Base-by-base conservation (phyloP, 2,797 vertebrate species). In the Siniperca obscura region DNA sequence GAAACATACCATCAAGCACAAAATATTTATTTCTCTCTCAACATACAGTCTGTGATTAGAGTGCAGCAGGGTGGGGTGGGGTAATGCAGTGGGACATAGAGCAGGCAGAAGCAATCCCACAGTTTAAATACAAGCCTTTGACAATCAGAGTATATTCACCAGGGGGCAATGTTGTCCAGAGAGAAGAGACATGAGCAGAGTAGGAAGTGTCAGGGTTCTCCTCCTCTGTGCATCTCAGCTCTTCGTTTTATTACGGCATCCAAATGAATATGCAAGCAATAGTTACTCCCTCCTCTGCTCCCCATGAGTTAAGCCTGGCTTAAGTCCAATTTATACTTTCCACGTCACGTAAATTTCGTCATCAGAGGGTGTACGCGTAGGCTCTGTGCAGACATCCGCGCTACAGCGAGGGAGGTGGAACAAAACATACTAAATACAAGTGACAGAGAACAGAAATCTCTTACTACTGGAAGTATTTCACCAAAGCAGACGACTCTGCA, bases 21-120 rank as follows among this genome's bases (percentile, higher is more conserved):
- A 98, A 97, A 96, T 94, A 94, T 98, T 97, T 97, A 98, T 98
- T 99, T 97, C 90, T 95, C 96, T 96, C 95, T 96, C 94, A 94
- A 95, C 94, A 97, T 96, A 98, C 96, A 97, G 85, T 96, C 92
- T 90, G 96, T 96, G 93, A 88, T 93, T 94, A 89, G 95, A 95
- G 94, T 96, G 96, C 95, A 96, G 95, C 96, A 92, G 91, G 88
- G 89, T 91, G 86, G 90, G 87, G 89, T 94, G 95, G 94, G 91
- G 91, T 90, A 95, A 95, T 94, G 93, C 92, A 93, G 93, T 89
- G 91, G 91, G 91, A 88, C 86, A 93, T 91, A 90, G 91, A 96
- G 94, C 94, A 97, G 96, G 95, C 95, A 96, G 91, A 89, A 96
- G 95, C 92, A 74, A 95, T 92, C 92, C 89, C 95, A 94, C 90